phyloP scores from a whole-genome alignment of 2,797 vertebrate genomes.

The Chromobotia macracanthus region DNA sequence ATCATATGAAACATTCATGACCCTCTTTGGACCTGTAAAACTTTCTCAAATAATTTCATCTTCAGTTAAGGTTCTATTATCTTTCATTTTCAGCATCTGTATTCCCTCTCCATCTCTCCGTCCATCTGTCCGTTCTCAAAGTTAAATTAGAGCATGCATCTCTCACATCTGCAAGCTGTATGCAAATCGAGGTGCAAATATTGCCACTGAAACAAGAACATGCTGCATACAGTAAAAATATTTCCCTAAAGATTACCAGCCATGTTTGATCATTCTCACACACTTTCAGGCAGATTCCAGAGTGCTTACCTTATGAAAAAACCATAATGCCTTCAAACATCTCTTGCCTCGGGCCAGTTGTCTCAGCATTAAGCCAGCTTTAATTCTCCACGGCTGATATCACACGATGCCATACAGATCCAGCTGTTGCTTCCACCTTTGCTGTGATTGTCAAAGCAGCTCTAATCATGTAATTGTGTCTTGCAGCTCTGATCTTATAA shows the following conservation, averaged over 20 bases:
- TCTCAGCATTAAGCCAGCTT: slow-evolving; percentile 46
- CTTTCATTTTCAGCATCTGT: neutral
- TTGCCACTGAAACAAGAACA: slow-evolving; percentile 9
- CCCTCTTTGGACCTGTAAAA: slow-evolving; percentile 17
- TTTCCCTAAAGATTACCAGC: neutral
- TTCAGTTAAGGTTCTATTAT: neutral
- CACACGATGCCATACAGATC: slow-evolving; percentile 24
- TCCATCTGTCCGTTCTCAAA: slow-evolving; percentile 5
- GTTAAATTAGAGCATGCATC: slow-evolving; percentile 16
- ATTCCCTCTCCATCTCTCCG: neutral
- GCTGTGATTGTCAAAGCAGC: neutral
- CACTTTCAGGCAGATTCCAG: neutral
- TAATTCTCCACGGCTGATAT: slow-evolving; percentile 28
- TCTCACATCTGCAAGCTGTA: slow-evolving; percentile 32
- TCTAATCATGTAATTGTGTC: slow-evolving; percentile 19
- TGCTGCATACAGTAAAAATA: neutral
- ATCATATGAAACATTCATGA: slow-evolving; percentile 3
- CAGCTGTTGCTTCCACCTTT: slow-evolving; percentile 11
- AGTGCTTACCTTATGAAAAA: slow-evolving; percentile 40
- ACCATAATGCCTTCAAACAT: slow-evolving; percentile 37
- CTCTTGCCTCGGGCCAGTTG: slow-evolving; percentile 32
- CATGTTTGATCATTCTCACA: slow-evolving; percentile 3
- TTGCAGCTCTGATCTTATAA: neutral
- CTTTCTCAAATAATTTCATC: neutral
- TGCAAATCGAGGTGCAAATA: slow-evolving; percentile 29